Conservation (phyloP, 2,888 invertebrate genomes). For the Brenthis daphne region DNA sequence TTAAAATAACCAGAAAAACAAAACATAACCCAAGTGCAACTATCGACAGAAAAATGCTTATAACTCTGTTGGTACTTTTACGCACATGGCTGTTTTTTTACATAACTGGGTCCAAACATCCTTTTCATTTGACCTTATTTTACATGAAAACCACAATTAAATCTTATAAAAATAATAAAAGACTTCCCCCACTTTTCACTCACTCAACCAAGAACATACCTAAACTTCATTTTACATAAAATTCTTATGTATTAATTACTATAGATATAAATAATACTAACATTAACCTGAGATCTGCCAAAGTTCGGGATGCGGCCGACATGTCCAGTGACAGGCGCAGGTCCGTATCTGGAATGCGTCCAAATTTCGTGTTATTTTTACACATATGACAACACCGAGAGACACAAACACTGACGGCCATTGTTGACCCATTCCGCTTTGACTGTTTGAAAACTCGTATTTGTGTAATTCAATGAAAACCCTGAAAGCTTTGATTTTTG, state of each 20-base stretch:
- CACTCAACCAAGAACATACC: background rate
- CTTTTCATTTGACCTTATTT: too few species aligned
- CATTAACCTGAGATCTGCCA: conserved; percentile 75
- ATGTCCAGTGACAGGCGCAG: conserved; percentile 65
- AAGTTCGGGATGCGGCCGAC: conserved; percentile 76
- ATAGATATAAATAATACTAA: conserved; percentile 52
- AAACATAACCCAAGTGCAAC: too few species aligned
- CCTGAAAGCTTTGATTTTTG: conserved; percentile 12
- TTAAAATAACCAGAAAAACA: too few species aligned
- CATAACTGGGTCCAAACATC: too few species aligned
- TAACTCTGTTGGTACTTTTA: too few species aligned
- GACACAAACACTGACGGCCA: conserved; percentile 42
- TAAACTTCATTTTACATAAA: background rate
- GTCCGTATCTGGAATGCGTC: conserved; percentile 74
- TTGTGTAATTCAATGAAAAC: conserved; percentile 20
- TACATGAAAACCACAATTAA: too few species aligned
- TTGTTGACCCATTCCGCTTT: conserved; percentile 62
- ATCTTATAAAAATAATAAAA: too few species aligned
- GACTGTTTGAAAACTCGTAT: conserved; percentile 25
- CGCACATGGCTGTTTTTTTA: too few species aligned
- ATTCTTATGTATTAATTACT: background rate
- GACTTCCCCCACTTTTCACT: too few species aligned
- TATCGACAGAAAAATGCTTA: too few species aligned
- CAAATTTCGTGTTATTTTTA: conserved; percentile 74
- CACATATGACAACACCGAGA: conserved; percentile 50